phyloP scores from a whole-genome alignment of 2,888 invertebrate genomes.

The Epirrhoe tristata region DNA sequence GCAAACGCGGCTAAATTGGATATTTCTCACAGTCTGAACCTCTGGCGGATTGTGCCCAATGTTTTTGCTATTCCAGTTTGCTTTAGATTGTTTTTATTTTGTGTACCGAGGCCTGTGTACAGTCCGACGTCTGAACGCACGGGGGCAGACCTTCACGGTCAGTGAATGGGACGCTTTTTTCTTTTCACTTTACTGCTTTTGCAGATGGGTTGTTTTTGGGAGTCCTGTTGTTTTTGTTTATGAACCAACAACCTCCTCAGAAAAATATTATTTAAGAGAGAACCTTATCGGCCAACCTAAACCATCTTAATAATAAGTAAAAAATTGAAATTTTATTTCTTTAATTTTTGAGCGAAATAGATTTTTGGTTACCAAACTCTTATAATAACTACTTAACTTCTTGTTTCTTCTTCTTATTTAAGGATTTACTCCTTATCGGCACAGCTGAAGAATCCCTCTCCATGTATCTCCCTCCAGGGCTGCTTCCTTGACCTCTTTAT shows the following conservation, averaged over 20 bases:
- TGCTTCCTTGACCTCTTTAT: too few species aligned
- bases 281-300: too few species aligned
- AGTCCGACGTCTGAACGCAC: conserved; percentile 25
- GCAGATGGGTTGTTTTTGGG: neutral
- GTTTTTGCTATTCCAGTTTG: conserved; percentile 51
- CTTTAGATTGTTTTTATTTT: conserved; percentile 45
- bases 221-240: neutral
- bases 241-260: neutral
- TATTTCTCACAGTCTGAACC: conserved; percentile 76
- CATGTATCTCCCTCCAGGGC: too few species aligned
- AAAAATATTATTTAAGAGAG: neutral
- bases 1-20: conserved; percentile 81
- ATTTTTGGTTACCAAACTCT: too few species aligned
- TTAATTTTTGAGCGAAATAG: too few species aligned
- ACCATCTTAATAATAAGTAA: too few species aligned
- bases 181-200: conserved; percentile 1
- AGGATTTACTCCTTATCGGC: too few species aligned
- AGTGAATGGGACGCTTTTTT: neutral
- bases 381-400: too few species aligned
- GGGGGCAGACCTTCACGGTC: conserved; percentile 19
- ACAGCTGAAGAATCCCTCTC: too few species aligned
- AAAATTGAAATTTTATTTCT: too few species aligned
- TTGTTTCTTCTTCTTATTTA: too few species aligned
- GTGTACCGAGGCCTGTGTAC: conserved; percentile 39
- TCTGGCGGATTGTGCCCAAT: conserved; percentile 59